Evolutionary conservation across 2,888 invertebrate species (phyloP), one percentile per base, ranked within the genome.

Genomic region (Drosophila formosana): DNA sequence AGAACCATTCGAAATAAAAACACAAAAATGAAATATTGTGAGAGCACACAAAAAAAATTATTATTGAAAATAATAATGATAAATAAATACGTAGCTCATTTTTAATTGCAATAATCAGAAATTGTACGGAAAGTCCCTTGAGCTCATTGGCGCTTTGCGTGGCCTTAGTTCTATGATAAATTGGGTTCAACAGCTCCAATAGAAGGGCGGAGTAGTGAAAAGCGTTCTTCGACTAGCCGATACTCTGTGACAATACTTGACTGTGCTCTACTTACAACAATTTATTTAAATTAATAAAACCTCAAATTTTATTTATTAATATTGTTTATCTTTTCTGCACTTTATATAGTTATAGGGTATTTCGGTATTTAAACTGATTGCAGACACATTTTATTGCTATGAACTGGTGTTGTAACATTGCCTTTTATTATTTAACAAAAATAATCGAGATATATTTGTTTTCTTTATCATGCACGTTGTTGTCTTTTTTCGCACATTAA

Each of bases 31-130:
- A 69, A 62, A 51, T 62, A 50, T 58, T 57, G 26, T 39, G 61
- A 58, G 57, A 50, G 18, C 49, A 23, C 39, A 26, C 4, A 53
- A 53, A 18, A 41, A 46, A 7, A 34, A 30, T 30, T 49, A 43
- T 30, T 56, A 41, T 41, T 46, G 18, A 13, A 9, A 26, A 52
- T 11, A 49, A 58, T 18, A 47, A 25, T 47, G 43, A 62, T 55
- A 55, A 52, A 65, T 28, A 43, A 47, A 58, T 46, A 65, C 65
- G 39, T 43, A 69, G 70, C 65, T 63, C 66, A 84, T 55, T 68
- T 88, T 88, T 63, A 77, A 88, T 85, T 86, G 89, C 78, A 83
- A 78, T 78, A 78, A 81, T 86, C 83, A 88, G 67, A 68, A 80
- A 80, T 63, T 66, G 71, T 75, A 53, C 52, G 28, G 39, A 63